phyloP scores from a whole-genome alignment of 2,113 vertebrate species.

The Menura novaehollandiae region DNA sequence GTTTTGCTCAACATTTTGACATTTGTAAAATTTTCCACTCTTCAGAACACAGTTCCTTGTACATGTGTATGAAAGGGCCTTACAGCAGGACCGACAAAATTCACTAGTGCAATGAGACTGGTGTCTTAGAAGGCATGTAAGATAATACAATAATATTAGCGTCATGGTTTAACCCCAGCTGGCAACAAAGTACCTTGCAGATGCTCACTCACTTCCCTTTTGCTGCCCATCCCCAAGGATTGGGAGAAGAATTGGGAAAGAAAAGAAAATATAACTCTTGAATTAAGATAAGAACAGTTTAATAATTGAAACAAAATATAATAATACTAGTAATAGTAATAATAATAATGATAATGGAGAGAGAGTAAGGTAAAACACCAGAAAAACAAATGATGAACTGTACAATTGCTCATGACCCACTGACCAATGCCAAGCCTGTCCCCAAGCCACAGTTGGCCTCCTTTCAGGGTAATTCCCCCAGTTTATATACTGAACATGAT shows the following conservation, averaged over 20 bases:
- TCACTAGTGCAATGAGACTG: background rate
- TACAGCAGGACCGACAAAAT: background rate
- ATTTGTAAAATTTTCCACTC: background rate
- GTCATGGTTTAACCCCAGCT: background rate
- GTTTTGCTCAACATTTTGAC: background rate
- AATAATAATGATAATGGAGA: background rate
- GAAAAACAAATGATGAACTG: background rate
- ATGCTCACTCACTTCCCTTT: background rate
- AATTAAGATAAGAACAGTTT: background rate
- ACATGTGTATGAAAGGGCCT: background rate
- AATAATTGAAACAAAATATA: background rate
- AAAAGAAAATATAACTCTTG: background rate
- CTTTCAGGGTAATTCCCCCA: background rate
- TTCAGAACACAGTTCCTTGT: background rate
- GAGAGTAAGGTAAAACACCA: background rate
- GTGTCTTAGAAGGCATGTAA: background rate
- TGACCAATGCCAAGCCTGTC: background rate
- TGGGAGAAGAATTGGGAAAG: background rate
- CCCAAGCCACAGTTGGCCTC: background rate
- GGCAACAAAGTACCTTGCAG: background rate
- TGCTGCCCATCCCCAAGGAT: background rate
- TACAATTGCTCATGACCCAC: background rate
- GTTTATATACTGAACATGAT: background rate
- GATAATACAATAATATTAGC: background rate
- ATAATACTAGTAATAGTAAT: background rate